Base-by-base conservation (phyloP, 2,797 vertebrate genomes). In the Gymnoscopelus braueri region DNA sequence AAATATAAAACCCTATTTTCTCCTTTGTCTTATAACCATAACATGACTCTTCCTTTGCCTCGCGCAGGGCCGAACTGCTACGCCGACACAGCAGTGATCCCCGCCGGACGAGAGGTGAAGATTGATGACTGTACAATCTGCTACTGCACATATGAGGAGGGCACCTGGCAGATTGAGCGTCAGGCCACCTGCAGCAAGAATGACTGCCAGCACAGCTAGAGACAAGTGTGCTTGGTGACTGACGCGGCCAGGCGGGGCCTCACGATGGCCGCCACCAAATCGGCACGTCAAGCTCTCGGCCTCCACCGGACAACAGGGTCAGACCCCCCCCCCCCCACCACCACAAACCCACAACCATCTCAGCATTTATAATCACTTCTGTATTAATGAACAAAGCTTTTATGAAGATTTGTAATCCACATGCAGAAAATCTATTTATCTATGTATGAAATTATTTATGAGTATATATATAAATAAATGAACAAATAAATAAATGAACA, bases 101-200 rank as follows among this genome's bases (percentile, higher is more conserved):
- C 98, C 49, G 98, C 98, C 0, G 98, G 98, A 65, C 94, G 98
- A 64, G 98, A 99, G 83, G 96, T 99, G 89, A 96, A 97, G 90
- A 97, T 98, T 0, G 96, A 99, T 23, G 97, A 98, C 58, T 99
- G 98, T 72, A 99, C 98, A 78, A 96, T 98, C 91, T 99, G 98
- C 84, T 98, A 99, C 93, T 99, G 98, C 84, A 99, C 97, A 15
- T 99, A 98, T 0, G 98, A 99, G 88, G 97, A 98, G 78, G 97
- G 96, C 73, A 98, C 97, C 0, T 99, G 97, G 97, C 94, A 97
- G 82, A 97, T 99, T 51, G 98, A 98, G 71, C 94, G 96, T 23
- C 97, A 99, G 90, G 98, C 98, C 32, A 96, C 96, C 94, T 99
- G 98, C 93, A 99, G 96, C 48, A 96, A 95, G 85, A 97, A 99